phyloP scores from a whole-genome alignment of 2,888 invertebrate genomes.

The Mythimna albipuncta region DNA sequence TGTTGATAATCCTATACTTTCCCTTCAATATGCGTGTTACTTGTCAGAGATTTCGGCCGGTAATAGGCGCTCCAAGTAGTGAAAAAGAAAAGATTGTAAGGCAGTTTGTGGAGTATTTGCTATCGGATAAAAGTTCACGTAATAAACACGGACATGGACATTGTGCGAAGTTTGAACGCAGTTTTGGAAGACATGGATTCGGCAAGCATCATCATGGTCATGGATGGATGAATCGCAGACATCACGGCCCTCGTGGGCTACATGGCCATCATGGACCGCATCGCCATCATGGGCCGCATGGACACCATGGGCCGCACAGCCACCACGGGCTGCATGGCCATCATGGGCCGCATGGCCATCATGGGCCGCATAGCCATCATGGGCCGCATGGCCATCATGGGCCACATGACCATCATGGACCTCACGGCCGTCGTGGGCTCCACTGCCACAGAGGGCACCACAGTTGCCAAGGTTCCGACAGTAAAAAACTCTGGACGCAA shows the following conservation, averaged over 20 bases:
- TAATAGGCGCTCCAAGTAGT: slow-evolving; percentile 54
- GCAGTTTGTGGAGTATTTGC: slow-evolving; percentile 65
- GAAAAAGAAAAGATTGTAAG: slow-evolving; percentile 65
- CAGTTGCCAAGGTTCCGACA: slow-evolving; percentile 44
- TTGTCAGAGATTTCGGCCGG: slow-evolving; percentile 53
- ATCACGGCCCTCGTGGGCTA: too few species aligned
- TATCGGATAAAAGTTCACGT: slow-evolving; percentile 44
- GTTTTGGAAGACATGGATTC: slow-evolving; percentile 22
- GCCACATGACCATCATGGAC: slow-evolving; percentile 39
- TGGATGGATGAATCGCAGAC: neutral
- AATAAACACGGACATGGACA: slow-evolving; percentile 34
- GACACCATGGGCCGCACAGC: slow-evolving; percentile 1
- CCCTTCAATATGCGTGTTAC: slow-evolving; percentile 65
- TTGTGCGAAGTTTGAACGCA: neutral
- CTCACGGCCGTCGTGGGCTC: slow-evolving; percentile 40
- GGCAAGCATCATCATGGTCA: slow-evolving; percentile 20
- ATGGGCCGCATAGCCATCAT: slow-evolving; percentile 14
- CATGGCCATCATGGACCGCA: too few species aligned
- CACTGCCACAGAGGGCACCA: slow-evolving; percentile 45
- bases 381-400: slow-evolving; percentile 17
- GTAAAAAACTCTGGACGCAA: slow-evolving; percentile 55
- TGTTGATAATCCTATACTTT: slow-evolving; percentile 53
- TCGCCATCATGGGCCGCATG: neutral
- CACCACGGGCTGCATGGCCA: slow-evolving; percentile 58
- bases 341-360: slow-evolving; percentile 52